Conservation (phyloP, 92 coral and sea anemone species). For the Phenganax subtilis region DNA sequence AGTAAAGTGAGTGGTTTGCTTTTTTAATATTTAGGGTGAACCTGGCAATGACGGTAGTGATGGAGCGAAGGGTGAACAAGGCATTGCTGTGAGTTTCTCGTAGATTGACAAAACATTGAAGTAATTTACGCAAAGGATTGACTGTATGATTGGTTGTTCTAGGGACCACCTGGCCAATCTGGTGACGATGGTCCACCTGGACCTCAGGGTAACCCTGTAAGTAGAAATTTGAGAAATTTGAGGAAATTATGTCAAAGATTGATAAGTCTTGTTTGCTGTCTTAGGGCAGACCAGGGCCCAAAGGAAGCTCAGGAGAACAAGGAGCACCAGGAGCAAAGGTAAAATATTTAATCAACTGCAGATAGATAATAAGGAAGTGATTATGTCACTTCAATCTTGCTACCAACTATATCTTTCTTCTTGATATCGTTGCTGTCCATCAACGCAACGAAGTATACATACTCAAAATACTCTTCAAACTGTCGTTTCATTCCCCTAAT, state of each 20-base stretch:
- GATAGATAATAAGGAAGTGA: too few relatives aligned
- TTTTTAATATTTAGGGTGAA: constrained; percentile 50
- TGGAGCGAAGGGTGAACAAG: constrained; percentile 41
- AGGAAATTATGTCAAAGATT: neutral
- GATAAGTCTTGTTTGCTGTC: neutral
- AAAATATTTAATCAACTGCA: constrained; percentile 3
- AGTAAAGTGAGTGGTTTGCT: neutral
- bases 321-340: constrained; percentile 65
- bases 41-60: constrained; percentile 36
- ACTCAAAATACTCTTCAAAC: neutral
- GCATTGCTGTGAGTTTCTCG: constrained; percentile 38
- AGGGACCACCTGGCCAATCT: constrained; percentile 74
- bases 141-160: constrained; percentile 9
- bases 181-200: constrained; percentile 63
- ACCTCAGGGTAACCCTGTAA: constrained; percentile 29
- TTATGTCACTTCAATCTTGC: too few relatives aligned
- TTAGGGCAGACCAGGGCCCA: constrained; percentile 38
- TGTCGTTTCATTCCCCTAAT: neutral
- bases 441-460: too few relatives aligned
- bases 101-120: neutral
- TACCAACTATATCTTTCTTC: too few relatives aligned
- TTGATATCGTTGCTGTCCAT: too few relatives aligned
- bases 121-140: neutral
- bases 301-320: constrained; percentile 68
- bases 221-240: neutral